Base-by-base conservation (phyloP, 2,113 vertebrate species). In the Salvelinus namaycush region DNA sequence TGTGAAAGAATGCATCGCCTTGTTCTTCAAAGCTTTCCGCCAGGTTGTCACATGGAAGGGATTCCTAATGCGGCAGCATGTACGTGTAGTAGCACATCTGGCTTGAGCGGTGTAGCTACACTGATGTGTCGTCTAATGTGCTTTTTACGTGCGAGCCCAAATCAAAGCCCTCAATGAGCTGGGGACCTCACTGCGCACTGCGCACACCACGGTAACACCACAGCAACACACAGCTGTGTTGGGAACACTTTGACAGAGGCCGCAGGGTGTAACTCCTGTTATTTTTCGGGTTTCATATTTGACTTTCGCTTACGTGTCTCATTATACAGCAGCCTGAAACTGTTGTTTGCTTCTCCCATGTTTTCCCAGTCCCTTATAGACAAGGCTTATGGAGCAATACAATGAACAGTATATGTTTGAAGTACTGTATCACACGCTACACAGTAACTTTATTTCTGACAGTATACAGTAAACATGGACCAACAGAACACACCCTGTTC, bases 1-100 rank as follows among this genome's bases (percentile, higher is more conserved):
- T 77, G 64, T 79, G 70, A 82, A 73, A 80, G 59, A 79, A 86
- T 84, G 68, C 80, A 80, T 84, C 86, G 79, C 69, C 71, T 77
- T 76, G 76, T 79, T 87, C 90, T 91, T 93, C 87, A 91, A 90
- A 92, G 86, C 86, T 85, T 87, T 85, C 85, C 11, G 79, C 77
- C 72, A 80, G 76, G 69, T 87, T 92, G 89, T 91, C 87, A 90
- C 88, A 84, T 89, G 82, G 80, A 86, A 79, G 68, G 80, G 77
- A 82, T 72, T 88, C 73, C 66, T 75, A 62, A 89, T 70, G 84
- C 77, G 82, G 73, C 39, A 44, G 39, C 9, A 44, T 54, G 16
- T 54, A 18, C 80, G 1, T 83, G 85, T 86, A 81, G 76, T 81
- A 78, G 79, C 85, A 88, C 88, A 91, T 90, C 83, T 89, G 81